Evolutionary conservation across 2,888 invertebrate genomes (phyloP).

Genomic region (Clitarchus hookeri): DNA sequence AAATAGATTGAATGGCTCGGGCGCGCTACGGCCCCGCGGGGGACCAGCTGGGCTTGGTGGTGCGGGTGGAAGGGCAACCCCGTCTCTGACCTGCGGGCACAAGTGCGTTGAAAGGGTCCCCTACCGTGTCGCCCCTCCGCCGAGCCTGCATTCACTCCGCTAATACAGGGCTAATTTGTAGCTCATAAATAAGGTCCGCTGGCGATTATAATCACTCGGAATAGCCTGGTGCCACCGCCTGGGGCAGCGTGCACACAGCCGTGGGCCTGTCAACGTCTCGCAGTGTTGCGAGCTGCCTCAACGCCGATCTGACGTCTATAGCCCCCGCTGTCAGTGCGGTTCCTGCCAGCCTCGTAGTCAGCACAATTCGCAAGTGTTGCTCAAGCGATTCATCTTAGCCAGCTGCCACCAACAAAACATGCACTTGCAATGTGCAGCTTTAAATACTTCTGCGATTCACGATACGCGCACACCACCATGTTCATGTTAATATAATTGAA

Average conservation of each 20-base stretch:
- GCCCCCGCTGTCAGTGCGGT: no score
- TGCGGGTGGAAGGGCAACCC: background rate
- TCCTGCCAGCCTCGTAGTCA: no score
- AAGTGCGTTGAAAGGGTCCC: background rate
- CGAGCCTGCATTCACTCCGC: background rate
- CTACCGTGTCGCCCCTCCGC: background rate
- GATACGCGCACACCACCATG: no score
- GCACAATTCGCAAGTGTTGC: no score
- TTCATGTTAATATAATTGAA: no score
- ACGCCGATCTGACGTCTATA: background rate
- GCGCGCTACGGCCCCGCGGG: background rate
- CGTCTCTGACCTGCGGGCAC: background rate
- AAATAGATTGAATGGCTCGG: conserved; percentile 3
- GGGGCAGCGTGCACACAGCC: background rate
- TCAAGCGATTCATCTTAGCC: no score
- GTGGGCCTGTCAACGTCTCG: no score
- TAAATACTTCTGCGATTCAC: no score
- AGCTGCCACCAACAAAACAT: no score
- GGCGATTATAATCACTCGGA: background rate
- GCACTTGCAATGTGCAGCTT: no score
- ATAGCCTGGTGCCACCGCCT: background rate
- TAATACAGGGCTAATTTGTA: background rate
- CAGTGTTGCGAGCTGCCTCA: background rate
- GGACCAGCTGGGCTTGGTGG: background rate
- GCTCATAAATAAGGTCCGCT: conserved; percentile 7